Conservation (phyloP, 2,113 vertebrate species). For the Hepsetus odoe region DNA sequence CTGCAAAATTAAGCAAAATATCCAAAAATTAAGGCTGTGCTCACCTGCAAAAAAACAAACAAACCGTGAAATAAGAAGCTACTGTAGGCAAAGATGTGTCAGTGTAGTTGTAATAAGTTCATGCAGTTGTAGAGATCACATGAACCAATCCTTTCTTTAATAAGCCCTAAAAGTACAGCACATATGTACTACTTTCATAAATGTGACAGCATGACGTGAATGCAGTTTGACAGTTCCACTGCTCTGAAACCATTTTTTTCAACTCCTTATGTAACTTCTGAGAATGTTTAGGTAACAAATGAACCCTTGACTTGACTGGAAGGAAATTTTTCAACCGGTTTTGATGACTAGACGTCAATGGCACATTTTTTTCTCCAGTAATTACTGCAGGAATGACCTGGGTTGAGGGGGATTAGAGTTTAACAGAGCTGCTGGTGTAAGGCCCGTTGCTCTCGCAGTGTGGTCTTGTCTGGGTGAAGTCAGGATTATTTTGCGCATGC, state of each 20-base stretch:
- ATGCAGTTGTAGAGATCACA: not conserved
- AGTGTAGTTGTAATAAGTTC: not conserved
- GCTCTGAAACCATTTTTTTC: not conserved
- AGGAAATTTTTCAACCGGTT: constrained; percentile 62
- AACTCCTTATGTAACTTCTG: constrained; percentile 63
- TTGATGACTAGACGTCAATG: constrained; percentile 61
- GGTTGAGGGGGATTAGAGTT: constrained; percentile 34
- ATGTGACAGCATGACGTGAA: not conserved
- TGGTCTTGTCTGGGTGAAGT: constrained; percentile 64
- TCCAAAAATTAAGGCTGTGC: not conserved
- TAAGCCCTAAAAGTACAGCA: not conserved
- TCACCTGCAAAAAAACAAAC: not conserved
- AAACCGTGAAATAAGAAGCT: not conserved
- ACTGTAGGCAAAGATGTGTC: not conserved
- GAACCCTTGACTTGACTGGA: constrained; percentile 67
- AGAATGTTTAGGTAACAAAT: constrained; percentile 61
- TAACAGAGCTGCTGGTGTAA: constrained; percentile 6
- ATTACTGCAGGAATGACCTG: constrained; percentile 56
- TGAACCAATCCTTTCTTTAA: not conserved
- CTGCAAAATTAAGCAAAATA: not conserved
- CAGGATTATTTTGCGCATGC: constrained; percentile 67
- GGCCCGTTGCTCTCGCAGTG: constrained; percentile 22
- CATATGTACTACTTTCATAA: not conserved
- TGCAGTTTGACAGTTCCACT: not conserved
- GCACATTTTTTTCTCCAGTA: constrained; percentile 58